Evolutionary conservation across 2,888 invertebrate species (phyloP), one percentile per base, ranked within the genome.

Genomic region (Heteromyza rotundicornis): DNA sequence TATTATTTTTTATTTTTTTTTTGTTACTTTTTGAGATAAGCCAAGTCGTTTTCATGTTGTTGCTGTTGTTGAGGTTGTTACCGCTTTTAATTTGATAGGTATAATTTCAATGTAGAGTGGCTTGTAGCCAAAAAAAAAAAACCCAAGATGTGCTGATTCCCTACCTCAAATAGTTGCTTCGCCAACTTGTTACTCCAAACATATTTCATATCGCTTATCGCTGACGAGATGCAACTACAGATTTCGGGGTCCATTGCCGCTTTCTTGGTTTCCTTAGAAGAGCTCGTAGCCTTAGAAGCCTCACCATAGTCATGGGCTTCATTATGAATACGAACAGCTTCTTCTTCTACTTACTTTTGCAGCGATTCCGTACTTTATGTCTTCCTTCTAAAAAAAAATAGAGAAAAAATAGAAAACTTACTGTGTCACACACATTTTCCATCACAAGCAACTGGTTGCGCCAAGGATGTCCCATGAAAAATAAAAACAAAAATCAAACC

Each of bases 401-500:
- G n/a, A n/a, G n/a, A n/a, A n/a, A n/a, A n/a, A n/a, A n/a, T n/a
- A n/a, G n/a, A n/a, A n/a, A n/a, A 19, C 19, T 40, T 40, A 40
- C n/a, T 40, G 40, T 40, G 40, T 40, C 40, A 40, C n/a, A n/a
- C n/a, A n/a, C 40, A 40, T 40, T 8, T n/a, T 8, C 40, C 40
- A 40, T 14, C 40, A 5, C n/a, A n/a, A 2, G 47, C 57, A 44
- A 59, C 58, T 59, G 51, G 58, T 59, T 59, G 58, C 58, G 10
- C 35, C 27, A 17, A 53, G 53, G 32, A 17, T 17, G 19, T 19
- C 53, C 8, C 27, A 17, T 5, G 17, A 5, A 14, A 44, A 22
- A 27, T 22, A 22, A 57, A 22, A 44, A n/a, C 57, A 14, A 19
- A n/a, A 2, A 7, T 1, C 23, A 44, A 16, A 44, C n/a, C 14